Conservation (phyloP, 2,888 invertebrate species). For the Coelopa pilipes region DNA sequence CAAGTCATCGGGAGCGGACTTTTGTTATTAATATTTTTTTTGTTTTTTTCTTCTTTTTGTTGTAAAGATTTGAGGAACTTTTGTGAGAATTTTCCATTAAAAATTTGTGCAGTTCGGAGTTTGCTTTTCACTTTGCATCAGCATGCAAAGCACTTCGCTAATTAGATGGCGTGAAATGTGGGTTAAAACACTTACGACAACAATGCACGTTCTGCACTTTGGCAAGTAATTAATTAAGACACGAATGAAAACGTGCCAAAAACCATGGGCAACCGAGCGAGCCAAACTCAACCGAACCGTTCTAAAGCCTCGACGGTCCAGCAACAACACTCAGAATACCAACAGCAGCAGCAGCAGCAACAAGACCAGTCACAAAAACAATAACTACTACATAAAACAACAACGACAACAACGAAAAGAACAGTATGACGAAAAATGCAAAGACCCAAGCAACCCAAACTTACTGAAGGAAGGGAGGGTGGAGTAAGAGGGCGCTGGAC, state of each 20-base stretch:
- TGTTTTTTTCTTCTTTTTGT: no score
- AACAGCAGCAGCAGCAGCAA: neutral
- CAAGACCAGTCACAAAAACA: neutral
- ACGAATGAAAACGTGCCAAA: conserved; percentile 39
- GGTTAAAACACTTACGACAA: conserved; percentile 50
- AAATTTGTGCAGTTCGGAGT: neutral
- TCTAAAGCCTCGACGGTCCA: neutral
- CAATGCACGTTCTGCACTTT: conserved; percentile 49
- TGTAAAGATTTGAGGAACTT: no score
- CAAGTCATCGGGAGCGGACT: no score
- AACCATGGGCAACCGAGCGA: neutral
- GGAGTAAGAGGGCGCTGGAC: no score
- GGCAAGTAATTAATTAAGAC: conserved; percentile 53
- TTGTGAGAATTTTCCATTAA: neutral
- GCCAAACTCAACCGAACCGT: neutral
- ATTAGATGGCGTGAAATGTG: conserved; percentile 51
- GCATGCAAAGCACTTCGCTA: conserved; percentile 44
- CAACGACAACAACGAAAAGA: no score
- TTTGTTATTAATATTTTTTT: no score
- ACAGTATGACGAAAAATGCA: no score
- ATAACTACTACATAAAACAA: no score
- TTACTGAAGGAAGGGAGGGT: no score
- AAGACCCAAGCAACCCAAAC: no score
- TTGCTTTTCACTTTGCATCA: conserved; percentile 8
- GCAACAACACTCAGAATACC: neutral